A percentile compares a stretch with the other conserved stretches of the same genome.
Evolutionary conservation across 2,888 invertebrate genomes (phyloP).

Genomic region (Subacronicta megacephala): DNA sequence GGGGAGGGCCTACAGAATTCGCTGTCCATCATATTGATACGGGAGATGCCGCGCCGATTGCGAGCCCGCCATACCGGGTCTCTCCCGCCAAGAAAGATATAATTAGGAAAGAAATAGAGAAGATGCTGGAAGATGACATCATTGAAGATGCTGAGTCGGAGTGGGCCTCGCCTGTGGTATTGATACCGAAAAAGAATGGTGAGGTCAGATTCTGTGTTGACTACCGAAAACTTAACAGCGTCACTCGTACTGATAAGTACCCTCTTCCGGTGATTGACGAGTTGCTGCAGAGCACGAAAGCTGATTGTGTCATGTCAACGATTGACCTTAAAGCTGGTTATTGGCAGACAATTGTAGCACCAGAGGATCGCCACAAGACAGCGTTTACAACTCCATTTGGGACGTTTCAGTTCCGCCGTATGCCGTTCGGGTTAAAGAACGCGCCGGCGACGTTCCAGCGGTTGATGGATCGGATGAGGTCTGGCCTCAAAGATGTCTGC

Average conservation of each 20-base stretch:
- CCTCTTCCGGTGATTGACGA: not conserved
- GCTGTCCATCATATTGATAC: not conserved
- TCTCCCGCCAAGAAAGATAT: not conserved
- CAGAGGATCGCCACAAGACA: not conserved
- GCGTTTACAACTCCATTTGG: not conserved
- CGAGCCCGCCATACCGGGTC: not conserved
- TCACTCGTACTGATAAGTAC: not conserved
- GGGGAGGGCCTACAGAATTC: not conserved
- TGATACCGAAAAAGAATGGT: not conserved
- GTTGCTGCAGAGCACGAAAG: not conserved
- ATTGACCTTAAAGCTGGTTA: not conserved
- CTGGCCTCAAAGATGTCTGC: not conserved
- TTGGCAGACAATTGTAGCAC: not conserved
- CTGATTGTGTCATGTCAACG: not conserved
- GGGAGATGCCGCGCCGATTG: not conserved
- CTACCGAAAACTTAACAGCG: not conserved
- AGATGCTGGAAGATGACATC: not conserved
- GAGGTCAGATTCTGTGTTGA: not conserved
- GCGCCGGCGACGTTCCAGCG: constrained; percentile 6
- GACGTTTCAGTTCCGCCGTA: not conserved
- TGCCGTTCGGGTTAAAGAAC: constrained; percentile 5
- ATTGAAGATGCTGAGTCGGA: not conserved
- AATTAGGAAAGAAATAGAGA: not conserved
- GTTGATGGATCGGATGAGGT: constrained; percentile 4
- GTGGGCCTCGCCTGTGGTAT: not conserved